Evolutionary conservation across 1,140 invertebrate species (phyloP), one percentile per base, ranked within the genome.

Genomic region (Bombus waltoni): DNA sequence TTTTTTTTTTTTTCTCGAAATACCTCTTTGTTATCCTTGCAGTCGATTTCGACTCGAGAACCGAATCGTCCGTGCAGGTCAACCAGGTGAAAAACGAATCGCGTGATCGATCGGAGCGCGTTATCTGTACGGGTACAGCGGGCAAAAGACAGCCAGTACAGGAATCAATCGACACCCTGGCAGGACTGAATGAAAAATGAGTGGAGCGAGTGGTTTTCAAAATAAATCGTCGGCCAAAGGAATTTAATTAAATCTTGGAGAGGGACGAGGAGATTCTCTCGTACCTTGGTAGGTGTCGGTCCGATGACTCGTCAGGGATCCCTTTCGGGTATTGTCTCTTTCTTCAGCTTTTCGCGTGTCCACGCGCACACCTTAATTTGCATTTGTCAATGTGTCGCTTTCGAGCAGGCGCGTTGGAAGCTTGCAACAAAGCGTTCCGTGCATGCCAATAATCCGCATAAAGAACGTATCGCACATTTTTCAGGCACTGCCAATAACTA

Each of bases 221-320:
- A 89, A 89, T 86, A 88, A 88, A 88, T 88, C 78, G 75, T 62
- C 71, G 65, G 38, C 28, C 73, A 75, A 80, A 88, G 83, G 87
- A 86, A 89, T 89, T 89, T 89, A 89, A 89, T 88, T 89, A 89
- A 89, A 89, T 66, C 44, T n/a, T 65, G 65, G 53, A 42, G 76
- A 87, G 70, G 65, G 62, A 87, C 47, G 47, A 84, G 25, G 65
- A 66, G 9, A 35, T 38, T 13, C 18, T 35, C 22, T 18, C 35
- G 42, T 47, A 32, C 40, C 32, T 44, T 78, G 15, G 28, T n/a
- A 22, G 75, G 40, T 35, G 25, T n/a, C 35, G 38, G 59, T 5
- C 32, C 38, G 40, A 42, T n/a, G 18, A 73, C 15, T 44, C 40
- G 28, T 4, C 22, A 10, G 11, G 28, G 15, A 32, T 32, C 25